Evolutionary conservation across 2,888 invertebrate species (phyloP).

Genomic region (Gandaritis pyraliata): DNA sequence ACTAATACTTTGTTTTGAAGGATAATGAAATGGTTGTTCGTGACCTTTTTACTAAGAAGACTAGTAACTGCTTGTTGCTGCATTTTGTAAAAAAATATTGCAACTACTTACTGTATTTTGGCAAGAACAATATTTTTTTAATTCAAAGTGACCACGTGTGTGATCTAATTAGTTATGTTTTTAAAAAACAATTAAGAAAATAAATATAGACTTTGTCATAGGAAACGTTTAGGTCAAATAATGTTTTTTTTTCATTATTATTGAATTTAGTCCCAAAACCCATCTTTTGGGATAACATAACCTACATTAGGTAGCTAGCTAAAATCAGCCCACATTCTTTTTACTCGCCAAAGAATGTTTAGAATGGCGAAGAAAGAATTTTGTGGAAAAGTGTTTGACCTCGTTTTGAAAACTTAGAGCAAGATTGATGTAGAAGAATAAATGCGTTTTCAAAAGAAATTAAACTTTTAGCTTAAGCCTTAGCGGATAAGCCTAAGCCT

Average conservation of each 20-base stretch:
- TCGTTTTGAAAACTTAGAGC: conserved; percentile 68
- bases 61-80: no score
- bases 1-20: conserved; percentile 36
- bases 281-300: no score
- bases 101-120: no score
- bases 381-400: conserved; percentile 70
- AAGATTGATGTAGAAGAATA: conserved; percentile 76
- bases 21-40: conserved; percentile 18
- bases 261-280: no score
- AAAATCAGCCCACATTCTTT: conserved; percentile 58
- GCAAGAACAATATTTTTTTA: no score
- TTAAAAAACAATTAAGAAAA: no score
- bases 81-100: no score
- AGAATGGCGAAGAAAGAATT: conserved; percentile 67
- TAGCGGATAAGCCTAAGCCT: conserved; percentile 1
- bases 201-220: no score
- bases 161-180: no score
- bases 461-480: conserved; percentile 41
- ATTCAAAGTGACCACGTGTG: no score
- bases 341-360: conserved; percentile 62
- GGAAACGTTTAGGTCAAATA: no score
- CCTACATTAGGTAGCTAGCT: conserved; percentile 35
- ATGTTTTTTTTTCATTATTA: no score
- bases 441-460: conserved; percentile 53
- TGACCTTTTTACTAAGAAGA: background rate